Base-by-base conservation (phyloP, 2,888 invertebrate genomes). In the Synergus gifuensis region DNA sequence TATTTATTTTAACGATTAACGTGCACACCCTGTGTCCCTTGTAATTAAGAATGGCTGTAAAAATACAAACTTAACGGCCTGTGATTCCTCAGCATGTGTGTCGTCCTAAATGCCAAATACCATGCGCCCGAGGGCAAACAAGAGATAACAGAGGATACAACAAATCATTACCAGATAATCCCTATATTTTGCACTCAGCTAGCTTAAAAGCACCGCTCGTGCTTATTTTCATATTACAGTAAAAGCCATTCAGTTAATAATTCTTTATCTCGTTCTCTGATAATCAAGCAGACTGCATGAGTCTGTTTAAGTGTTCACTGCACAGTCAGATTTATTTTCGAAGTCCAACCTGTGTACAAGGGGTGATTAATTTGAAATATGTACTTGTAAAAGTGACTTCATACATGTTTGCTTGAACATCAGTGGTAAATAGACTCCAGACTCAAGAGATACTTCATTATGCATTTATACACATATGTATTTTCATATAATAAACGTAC, bases 301-400 rank as follows among this genome's bases (percentile, higher is more conserved):
- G 12, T 1, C 36, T 28, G 28, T 28, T 28, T 3, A 28, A 28
- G 28, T 63, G 63, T 63, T 63, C 69, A 80, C 78, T 69, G 63
- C 80, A 3, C 28, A 28, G 28, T 83, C 85, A 84, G 82, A 82
- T 83, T 86, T 86, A 86, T 86, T 86, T 86, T 83, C 82, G 81
- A 85, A 78, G 79, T 58, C 67, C 73, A 60, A 69, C 62, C 22
- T 36, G 42, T 58, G 12, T 49, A 16, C 36, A 67, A 58, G 66
- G 69, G 36, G 40, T 42, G 64, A 66, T 66, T 42, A 66, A 66
- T 66, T n/a, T 66, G n/a, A 66, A 66, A 28, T 67, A 54, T 63
- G 81, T 42, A 42, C 3, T 28, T 85, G 82, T 82, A 86, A 81
- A 76, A 81, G 60, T 80, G 81, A 85, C 81, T 86, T 82, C 83